phyloP scores from a whole-genome alignment of 2,797 vertebrate genomes.

The Darevskia nairensis region DNA sequence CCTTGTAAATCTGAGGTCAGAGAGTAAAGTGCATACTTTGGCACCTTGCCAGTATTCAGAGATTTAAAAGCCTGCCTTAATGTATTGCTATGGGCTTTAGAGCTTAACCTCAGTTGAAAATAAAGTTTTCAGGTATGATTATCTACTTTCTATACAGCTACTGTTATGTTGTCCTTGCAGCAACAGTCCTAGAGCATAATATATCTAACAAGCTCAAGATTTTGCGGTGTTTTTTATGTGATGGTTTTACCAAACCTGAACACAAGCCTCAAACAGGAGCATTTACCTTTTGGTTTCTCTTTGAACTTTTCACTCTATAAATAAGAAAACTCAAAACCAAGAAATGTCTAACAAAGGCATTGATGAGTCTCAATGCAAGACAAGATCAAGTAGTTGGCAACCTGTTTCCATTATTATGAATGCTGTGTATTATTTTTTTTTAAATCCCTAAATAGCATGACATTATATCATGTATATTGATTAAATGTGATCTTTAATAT shows the following conservation, averaged over 20 bases:
- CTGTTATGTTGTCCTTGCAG: background rate
- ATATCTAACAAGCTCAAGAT: slow-evolving; percentile 18
- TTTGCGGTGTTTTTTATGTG: background rate
- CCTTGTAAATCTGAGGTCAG: background rate
- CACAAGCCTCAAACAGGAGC: background rate
- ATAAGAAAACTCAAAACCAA: background rate
- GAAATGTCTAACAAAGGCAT: background rate
- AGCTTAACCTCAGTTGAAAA: slow-evolving; percentile 2
- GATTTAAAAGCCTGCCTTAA: slow-evolving; percentile 22
- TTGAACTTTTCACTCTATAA: background rate
- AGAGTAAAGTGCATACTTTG: slow-evolving; percentile 4
- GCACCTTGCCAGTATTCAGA: slow-evolving; percentile 3
- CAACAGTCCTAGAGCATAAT: background rate
- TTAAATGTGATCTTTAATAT: too few species aligned
- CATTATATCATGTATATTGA: too few species aligned
- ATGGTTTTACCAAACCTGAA: background rate
- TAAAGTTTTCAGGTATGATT: slow-evolving; percentile 11
- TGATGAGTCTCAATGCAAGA: background rate
- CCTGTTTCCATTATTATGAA: too few species aligned
- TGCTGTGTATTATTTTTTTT: too few species aligned
- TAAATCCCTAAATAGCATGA: too few species aligned
- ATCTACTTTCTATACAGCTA: background rate
- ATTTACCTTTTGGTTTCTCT: background rate
- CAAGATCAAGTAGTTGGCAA: too few species aligned
- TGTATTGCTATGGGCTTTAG: slow-evolving; percentile 19